Percentiles rank a stretch among this genome's conserved stretches.
phyloP scores from a whole-genome alignment of 30 jellyfish, hydroid and myxozoan genomes.

The Phacellophora camtschatica region DNA sequence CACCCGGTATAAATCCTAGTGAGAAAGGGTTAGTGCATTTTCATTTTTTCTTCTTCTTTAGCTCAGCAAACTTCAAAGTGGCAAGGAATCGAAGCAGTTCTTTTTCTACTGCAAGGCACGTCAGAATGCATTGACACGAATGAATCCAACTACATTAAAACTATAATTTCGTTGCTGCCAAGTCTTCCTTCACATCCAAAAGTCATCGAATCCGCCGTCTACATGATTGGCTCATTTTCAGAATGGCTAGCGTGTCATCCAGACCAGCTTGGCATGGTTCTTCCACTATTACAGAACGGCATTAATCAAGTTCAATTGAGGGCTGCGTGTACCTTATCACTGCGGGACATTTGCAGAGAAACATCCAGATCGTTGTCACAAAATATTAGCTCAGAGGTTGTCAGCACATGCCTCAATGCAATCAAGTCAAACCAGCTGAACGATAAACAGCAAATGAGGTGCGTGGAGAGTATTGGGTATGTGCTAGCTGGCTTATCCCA shows the following conservation, averaged over 20 bases:
- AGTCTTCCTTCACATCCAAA: slow-evolving; percentile 81
- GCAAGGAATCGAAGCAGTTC: slow-evolving; percentile 69
- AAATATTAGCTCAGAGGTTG: slow-evolving; percentile 20
- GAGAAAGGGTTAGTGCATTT: too few species aligned
- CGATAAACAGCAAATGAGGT: slow-evolving; percentile 45
- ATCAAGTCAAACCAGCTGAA: slow-evolving; percentile 1
- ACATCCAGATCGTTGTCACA: slow-evolving; percentile 54
- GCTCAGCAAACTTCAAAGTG: slow-evolving; percentile 63
- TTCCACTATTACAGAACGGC: slow-evolving; percentile 78
- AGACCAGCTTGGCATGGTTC: slow-evolving; percentile 36
- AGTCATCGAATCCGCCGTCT: slow-evolving; percentile 67
- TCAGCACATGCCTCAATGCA: slow-evolving; percentile 54
- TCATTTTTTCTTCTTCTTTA: too few species aligned
- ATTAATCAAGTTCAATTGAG: slow-evolving; percentile 39
- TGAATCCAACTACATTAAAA: slow-evolving; percentile 56
- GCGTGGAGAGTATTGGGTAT: slow-evolving; percentile 77
- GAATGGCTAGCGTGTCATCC: slow-evolving; percentile 86
- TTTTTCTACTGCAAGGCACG: slow-evolving; percentile 81
- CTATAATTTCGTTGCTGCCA: slow-evolving; percentile 46
- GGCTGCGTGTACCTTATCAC: slow-evolving; percentile 72
- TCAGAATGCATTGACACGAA: slow-evolving; percentile 67
- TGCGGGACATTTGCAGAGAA: slow-evolving; percentile 85
- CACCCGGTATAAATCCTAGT: too few species aligned
- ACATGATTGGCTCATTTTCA: slow-evolving; percentile 78
- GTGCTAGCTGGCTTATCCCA: slow-evolving; percentile 53